Base-by-base conservation (phyloP, 1,140 invertebrate species). In the Pseudobourletiella spinata region DNA sequence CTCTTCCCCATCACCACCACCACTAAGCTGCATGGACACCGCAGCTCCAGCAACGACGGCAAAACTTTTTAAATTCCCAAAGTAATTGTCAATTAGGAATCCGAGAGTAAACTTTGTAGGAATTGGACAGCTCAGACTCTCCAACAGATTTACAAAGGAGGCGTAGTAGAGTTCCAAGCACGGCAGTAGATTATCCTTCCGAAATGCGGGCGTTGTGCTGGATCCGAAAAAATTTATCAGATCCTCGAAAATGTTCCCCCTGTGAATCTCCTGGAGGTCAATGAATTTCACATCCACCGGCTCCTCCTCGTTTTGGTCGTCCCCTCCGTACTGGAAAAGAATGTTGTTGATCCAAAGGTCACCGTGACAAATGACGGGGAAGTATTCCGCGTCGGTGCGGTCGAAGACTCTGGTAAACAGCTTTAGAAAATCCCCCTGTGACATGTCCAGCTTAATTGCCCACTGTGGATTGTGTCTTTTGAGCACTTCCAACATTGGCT, bases 271-370 rank as follows among this genome's bases (percentile, higher is more conserved):
- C 73, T 84, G 83, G 50, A 82, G 81, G 66, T 85, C 83, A 0
- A 85, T 80, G 44, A 83, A 81, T 69, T 79, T 79, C 4, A 81
- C 76, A 15, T 76, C 73, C 0, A 78, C 75, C 54, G 77, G 74
- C n/a, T n/a, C n/a, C n/a, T n/a, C n/a, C n/a, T n/a, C n/a, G n/a
- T n/a, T n/a, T 0, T 72, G 72, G 0, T n/a, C n/a, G n/a, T 73
- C 56, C 0, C 74, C 61, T 55, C 80, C 71, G 57, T 83, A 83
- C 42, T 75, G 75, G 66, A 83, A 84, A 67, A 85, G 73, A 73
- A 85, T 82, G 65, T 85, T 85, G 59, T 83, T 84, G 1, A 80
- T 75, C 82, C 83, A 85, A 26, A 77, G 75, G 68, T 85, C 84
- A 3, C 83, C 83, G 43, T 85, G 84, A 70, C 80, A 83, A 11